These are phyloP conservation scores for Drosophila melanosoma DNA, from an alignment of 2,888 invertebrate genomes.

Conservation along the genomic window DNA sequence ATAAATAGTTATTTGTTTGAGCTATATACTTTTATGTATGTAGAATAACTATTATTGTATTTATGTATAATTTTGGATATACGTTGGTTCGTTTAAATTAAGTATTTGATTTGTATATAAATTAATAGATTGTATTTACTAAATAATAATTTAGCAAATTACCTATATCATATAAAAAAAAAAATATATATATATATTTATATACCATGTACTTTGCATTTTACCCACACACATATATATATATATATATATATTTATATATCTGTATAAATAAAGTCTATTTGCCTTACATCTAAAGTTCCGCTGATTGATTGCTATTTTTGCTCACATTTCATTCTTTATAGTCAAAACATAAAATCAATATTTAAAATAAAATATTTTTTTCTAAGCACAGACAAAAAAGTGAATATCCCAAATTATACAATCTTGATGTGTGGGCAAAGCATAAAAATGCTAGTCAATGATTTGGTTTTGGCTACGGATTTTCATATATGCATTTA, in stretches of 20 bases:
- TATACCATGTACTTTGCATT: conserved; percentile 13
- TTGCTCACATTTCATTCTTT: conserved; percentile 11
- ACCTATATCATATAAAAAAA: conserved; percentile 46
- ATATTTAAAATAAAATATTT: neutral
- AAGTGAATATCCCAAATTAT: neutral
- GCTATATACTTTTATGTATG: conserved; percentile 26
- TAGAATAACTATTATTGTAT: conserved; percentile 26
- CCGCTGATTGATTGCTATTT: conserved; percentile 21
- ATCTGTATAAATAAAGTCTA: conserved; percentile 41
- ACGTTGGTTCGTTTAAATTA: conserved; percentile 36
- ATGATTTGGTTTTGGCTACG: conserved; percentile 63
- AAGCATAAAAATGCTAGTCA: conserved; percentile 62
- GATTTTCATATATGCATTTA: conserved; percentile 2
- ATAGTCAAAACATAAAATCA: conserved; percentile 19
- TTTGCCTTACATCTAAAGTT: conserved; percentile 55
- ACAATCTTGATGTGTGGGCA: conserved; percentile 16
- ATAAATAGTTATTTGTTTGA: conserved; percentile 20
- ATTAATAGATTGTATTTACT: conserved; percentile 36
- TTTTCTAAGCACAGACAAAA: conserved; percentile 4
- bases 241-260: conserved; percentile 5
- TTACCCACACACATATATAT: conserved; percentile 11
- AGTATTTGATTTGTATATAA: conserved; percentile 34
- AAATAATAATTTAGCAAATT: conserved; percentile 42
- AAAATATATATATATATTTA: conserved; percentile 9
- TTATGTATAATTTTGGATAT: conserved; percentile 41